Evolutionary conservation across 1,140 invertebrate species (phyloP).

Genomic region (Drosophila funebris): DNA sequence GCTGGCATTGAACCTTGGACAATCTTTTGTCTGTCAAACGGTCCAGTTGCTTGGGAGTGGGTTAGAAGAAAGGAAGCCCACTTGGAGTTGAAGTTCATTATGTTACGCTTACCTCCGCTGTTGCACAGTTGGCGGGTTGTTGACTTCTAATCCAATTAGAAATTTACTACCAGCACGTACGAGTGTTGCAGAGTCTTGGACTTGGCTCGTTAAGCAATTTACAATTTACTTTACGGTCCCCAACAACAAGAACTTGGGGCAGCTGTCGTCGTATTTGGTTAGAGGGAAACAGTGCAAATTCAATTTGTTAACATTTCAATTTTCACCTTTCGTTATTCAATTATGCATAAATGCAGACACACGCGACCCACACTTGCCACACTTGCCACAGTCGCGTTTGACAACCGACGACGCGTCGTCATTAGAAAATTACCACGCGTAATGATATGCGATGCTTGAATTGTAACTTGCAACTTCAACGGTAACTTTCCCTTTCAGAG

Average conservation of each 20-base stretch:
- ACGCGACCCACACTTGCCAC: constrained; percentile 35
- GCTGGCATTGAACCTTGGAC: constrained; percentile 29
- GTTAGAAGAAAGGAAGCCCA: constrained; percentile 18
- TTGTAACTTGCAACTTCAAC: constrained; percentile 11
- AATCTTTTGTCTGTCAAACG: constrained; percentile 24
- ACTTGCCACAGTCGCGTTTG: background rate
- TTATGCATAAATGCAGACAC: constrained; percentile 56
- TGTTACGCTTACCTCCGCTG: constrained; percentile 54
- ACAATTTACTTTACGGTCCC: constrained; percentile 26
- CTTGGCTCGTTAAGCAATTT: constrained; percentile 72
- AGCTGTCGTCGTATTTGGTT: constrained; percentile 25
- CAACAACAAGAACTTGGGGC: constrained; percentile 35
- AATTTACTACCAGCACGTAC: constrained; percentile 57
- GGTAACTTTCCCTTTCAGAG: background rate
- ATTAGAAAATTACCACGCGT: constrained; percentile 44
- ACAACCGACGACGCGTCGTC: constrained; percentile 15
- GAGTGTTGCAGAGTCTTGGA: constrained; percentile 37
- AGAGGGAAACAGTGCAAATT: constrained; percentile 55
- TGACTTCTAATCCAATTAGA: constrained; percentile 81
- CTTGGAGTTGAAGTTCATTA: constrained; percentile 60
- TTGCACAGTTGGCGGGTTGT: constrained; percentile 43
- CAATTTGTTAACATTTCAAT: constrained; percentile 80
- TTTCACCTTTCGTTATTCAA: constrained; percentile 82
- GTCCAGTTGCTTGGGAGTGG: constrained; percentile 42
- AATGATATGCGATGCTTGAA: constrained; percentile 39